phyloP scores from a whole-genome alignment of 2,888 invertebrate species.

The Adelognathus sp. region DNA sequence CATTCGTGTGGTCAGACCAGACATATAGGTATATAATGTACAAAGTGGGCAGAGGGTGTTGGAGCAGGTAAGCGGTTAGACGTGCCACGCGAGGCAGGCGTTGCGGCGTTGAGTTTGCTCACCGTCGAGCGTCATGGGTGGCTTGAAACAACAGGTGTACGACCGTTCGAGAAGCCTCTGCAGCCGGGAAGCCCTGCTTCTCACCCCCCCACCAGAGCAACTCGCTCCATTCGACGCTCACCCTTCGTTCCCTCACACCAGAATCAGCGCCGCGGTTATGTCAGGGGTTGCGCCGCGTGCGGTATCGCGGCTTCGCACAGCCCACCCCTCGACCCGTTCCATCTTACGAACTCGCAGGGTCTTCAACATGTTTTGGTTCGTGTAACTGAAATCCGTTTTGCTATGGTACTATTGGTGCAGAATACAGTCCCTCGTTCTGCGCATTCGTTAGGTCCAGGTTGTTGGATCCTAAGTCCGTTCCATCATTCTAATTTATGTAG shows the following conservation, averaged over 20 bases:
- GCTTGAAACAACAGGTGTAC: constrained; percentile 75
- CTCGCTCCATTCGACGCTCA: background rate
- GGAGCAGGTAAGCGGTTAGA: constrained; percentile 7
- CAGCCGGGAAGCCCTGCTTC: constrained; percentile 51
- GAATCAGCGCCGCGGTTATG: constrained; percentile 45
- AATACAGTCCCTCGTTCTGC: background rate
- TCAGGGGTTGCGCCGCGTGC: constrained; percentile 51
- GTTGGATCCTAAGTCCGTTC: background rate
- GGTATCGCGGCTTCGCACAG: constrained; percentile 35
- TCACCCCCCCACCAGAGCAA: constrained; percentile 38
- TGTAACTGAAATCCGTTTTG: background rate
- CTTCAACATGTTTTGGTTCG: background rate
- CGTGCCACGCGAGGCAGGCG: constrained; percentile 8
- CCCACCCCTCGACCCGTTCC: constrained; percentile 18
- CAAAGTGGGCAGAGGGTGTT: background rate
- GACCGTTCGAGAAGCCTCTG: constrained; percentile 64
- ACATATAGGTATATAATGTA: background rate
- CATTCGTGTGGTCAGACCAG: background rate
- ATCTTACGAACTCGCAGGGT: background rate
- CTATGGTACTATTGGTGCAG: background rate
- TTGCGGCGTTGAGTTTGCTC: background rate
- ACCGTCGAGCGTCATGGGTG: constrained; percentile 60
- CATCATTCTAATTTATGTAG: too few relatives aligned
- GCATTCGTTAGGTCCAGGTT: background rate
- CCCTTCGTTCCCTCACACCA: constrained; percentile 18